Base-by-base conservation (phyloP, 2,797 vertebrate species). In the Cirrhinus molitorella region DNA sequence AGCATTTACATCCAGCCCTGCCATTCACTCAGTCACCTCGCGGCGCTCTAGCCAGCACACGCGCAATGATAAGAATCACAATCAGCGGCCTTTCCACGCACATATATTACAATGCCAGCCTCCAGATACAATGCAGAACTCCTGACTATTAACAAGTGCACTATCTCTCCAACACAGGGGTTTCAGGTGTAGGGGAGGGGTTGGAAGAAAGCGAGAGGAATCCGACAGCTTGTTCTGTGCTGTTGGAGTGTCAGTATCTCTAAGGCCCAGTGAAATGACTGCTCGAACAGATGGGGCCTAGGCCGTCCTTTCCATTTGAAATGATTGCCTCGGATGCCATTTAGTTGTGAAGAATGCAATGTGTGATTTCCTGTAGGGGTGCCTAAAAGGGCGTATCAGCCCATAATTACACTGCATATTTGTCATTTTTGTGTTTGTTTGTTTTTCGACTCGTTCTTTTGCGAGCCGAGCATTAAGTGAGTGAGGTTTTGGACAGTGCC, bases 61-160 rank as follows among this genome's bases (percentile, higher is more conserved):
- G 19, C 88, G 88, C 90, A 88, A 91, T 83, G 93, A 94, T 94
- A 94, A 89, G 91, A 93, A 95, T 95, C 94, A 92, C 94, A 94
- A 95, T 94, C 92, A 91, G 90, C 89, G 89, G 90, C 88, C 91
- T 88, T 94, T 93, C 92, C 90, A 84, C 85, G 43, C 77, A 87
- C 92, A 71, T 88, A 93, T 87, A 94, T 93, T 93, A 94, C 90
- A 92, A 91, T 88, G 88, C 89, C 91, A 90, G 86, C 86, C 73
- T 88, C 83, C 82, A 65, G 91, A 92, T 91, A 91, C 90, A 87
- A 92, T 63, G 79, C 84, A 88, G 88, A 84, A 90, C 85, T 87
- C 81, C 90, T 91, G 91, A 88, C 89, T 85, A 93, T 94, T 94
- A 93, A 89, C 91, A 92, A 93, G 91, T 91, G 87, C 45, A 83